Base-by-base conservation (phyloP, 1,140 invertebrate genomes). In the Zaprionus gabonicus region DNA sequence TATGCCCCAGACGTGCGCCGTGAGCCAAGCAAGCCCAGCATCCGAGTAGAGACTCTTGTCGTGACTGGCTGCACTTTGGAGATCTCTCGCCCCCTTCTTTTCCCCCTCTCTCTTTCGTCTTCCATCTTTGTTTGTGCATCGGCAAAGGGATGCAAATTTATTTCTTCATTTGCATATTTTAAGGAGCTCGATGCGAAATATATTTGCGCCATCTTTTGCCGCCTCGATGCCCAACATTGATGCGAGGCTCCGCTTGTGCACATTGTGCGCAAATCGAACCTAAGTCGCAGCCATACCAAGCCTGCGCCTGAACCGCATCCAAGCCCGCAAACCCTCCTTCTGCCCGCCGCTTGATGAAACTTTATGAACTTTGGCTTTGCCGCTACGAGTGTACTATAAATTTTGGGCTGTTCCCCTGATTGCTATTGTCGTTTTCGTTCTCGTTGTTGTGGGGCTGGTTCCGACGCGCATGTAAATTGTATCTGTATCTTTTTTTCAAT, bases 141-240 rank as follows among this genome's bases (percentile, higher is more conserved):
- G 56, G 63, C 80, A 91, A 92, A 86, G 83, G 84, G 84, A 90
- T 83, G 82, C 74, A 91, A 92, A 92, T 92, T 92, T 92, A 92
- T 92, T 91, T 92, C 91, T 92, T 92, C 87, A 92, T 92, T 92
- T 92, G 80, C 91, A 92, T 92, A 92, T 92, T 92, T 92, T 92
- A 92, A 87, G 91, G 76, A 92, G 91, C 91, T 91, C 71, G 74
- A 80, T 81, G 49, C 74, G 71, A 90, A 73, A 91, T 91, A 91
- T 80, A 77, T 80, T 76, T 85, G 71, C 76, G 81, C 85, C 85
- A 84, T 81, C 82, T 81, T 71, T 79, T 53, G 76, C 56, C 76
- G 55, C 28, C 36, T 51, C 36, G 71, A 78, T 83, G 80, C 82
- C 70, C 85, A 81, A 88, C 84, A 88, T 82, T 79, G 69, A 71